Evolutionary conservation across 2,113 vertebrate genomes (phyloP).

Genomic region (Lasiurus cinereus): DNA sequence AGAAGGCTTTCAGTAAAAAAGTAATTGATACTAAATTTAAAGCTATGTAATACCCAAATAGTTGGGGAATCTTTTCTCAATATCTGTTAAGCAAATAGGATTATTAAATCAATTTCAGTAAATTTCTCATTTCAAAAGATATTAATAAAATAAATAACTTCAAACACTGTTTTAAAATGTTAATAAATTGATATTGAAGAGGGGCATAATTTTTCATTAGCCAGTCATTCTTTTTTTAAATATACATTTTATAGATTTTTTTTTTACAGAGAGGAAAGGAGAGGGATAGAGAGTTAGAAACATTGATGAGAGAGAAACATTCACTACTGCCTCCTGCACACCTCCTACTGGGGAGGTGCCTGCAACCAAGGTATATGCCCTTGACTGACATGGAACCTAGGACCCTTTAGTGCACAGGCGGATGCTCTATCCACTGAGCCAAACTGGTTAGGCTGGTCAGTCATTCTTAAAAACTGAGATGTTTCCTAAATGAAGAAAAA

Average conservation of each 20-base stretch:
- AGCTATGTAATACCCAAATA: neutral
- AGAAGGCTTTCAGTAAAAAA: neutral
- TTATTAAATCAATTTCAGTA: constrained; percentile 57
- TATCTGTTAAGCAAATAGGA: constrained; percentile 44
- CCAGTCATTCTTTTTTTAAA: neutral
- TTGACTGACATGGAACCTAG: too few species aligned
- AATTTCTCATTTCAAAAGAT: constrained; percentile 50
- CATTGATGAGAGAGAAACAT: too few species aligned
- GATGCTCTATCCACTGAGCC: too few species aligned
- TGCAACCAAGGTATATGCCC: too few species aligned
- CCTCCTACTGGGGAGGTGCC: too few species aligned
- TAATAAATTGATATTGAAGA: neutral
- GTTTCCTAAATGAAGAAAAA: constrained; percentile 44
- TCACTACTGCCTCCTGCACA: too few species aligned
- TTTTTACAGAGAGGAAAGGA: too few species aligned
- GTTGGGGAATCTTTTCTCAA: constrained; percentile 7
- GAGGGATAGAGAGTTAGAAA: too few species aligned
- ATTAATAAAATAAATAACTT: constrained; percentile 30
- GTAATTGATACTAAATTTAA: constrained; percentile 45
- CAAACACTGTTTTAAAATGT: neutral
- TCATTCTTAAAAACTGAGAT: neutral
- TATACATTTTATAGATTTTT: too few species aligned
- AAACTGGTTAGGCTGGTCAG: too few species aligned
- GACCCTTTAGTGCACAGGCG: too few species aligned
- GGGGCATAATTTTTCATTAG: neutral